A percentile compares a stretch with the other conserved stretches of the same genome.
Conservation (phyloP, 2,113 vertebrate species). For the Podiceps cristatus region DNA sequence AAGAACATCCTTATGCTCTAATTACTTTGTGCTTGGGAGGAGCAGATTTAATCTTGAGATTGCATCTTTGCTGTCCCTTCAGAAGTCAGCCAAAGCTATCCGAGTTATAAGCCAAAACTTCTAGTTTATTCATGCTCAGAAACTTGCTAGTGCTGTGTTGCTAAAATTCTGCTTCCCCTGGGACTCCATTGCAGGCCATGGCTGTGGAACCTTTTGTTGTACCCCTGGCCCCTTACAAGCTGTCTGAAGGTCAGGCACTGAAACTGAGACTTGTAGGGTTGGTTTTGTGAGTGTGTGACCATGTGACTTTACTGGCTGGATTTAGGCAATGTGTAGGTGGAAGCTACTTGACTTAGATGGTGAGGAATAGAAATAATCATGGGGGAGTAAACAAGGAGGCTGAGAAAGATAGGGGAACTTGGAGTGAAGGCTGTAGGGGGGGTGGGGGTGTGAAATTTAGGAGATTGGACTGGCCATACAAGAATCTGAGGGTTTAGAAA, state of each 20-base stretch:
- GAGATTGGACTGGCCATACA: background rate
- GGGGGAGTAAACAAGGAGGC: background rate
- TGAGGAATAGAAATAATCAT: background rate
- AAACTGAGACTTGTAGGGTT: background rate
- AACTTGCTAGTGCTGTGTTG: background rate
- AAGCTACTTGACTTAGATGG: background rate
- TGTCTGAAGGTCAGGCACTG: background rate
- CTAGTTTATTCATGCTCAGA: background rate
- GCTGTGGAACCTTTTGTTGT: background rate
- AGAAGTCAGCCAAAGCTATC: background rate
- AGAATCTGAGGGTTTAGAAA: background rate
- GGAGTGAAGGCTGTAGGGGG: background rate
- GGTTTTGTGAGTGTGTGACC: background rate
- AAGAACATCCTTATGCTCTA: background rate
- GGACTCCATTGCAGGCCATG: background rate
- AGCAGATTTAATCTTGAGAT: background rate
- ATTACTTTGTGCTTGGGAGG: constrained; percentile 18
- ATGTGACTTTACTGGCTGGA: background rate
- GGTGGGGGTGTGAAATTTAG: too few relatives aligned
- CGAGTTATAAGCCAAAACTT: background rate
- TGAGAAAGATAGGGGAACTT: background rate
- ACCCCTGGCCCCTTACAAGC: background rate
- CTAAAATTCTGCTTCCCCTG: background rate
- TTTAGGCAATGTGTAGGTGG: background rate
- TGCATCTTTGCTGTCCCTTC: background rate